Conservation (phyloP, 1,140 invertebrate species). For the Harpegnathos saltator region DNA sequence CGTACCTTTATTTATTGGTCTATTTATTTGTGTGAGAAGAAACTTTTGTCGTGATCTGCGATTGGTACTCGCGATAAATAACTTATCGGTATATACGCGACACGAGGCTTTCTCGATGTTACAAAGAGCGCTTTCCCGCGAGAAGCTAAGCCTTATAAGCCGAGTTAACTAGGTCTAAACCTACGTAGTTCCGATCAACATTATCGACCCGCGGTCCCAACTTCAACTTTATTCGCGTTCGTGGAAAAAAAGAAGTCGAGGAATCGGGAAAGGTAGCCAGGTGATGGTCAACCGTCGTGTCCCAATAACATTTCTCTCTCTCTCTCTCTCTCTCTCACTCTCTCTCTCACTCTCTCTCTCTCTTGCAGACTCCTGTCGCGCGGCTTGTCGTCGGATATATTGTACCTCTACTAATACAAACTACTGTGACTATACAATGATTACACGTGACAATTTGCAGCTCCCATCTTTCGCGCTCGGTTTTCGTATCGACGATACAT, state of each 20-base stretch:
- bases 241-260: not conserved
- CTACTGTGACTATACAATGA: not conserved
- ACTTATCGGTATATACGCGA: too few relatives aligned
- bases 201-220: constrained; percentile 10
- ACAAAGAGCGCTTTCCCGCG: not conserved
- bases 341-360: too few relatives aligned
- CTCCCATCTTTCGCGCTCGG: not conserved
- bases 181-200: constrained; percentile 24
- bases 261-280: not conserved
- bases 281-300: not conserved
- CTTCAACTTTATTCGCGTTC: not conserved
- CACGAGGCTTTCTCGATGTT: not conserved
- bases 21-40: not conserved
- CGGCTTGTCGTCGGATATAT: too few relatives aligned
- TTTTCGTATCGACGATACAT: not conserved
- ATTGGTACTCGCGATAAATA: not conserved
- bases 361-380: too few relatives aligned
- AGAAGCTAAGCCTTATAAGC: constrained; percentile 21
- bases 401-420: too few relatives aligned
- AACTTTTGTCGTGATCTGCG: not conserved
- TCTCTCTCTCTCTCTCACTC: not conserved
- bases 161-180: not conserved
- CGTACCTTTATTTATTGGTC: not conserved
- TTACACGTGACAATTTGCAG: not conserved
- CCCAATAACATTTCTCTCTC: not conserved